phyloP scores from a whole-genome alignment of 2,888 invertebrate species.

The Caenorhabditis zanzibari region DNA sequence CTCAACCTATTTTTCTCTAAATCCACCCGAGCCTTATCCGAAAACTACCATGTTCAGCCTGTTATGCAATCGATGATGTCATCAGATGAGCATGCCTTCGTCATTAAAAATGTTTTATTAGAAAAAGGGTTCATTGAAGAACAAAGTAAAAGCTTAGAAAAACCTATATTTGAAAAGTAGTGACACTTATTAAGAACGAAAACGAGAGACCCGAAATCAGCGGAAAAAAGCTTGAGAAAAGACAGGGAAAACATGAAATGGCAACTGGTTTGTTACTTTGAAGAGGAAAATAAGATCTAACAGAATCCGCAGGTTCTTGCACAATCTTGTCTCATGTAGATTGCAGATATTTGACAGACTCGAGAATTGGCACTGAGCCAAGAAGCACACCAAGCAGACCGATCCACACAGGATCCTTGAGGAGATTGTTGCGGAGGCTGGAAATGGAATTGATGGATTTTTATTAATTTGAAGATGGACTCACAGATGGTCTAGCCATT shows the following conservation, averaged over 20 bases:
- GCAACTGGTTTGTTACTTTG: slow-evolving; percentile 20
- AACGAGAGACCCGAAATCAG: slow-evolving; percentile 28
- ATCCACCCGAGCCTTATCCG: not conserved
- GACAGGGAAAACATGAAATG: slow-evolving; percentile 28
- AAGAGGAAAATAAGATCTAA: slow-evolving; percentile 3
- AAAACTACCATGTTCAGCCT: not conserved
- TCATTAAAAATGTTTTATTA: slow-evolving; percentile 52
- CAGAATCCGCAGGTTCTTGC: slow-evolving; percentile 80
- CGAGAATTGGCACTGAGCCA: slow-evolving; percentile 77
- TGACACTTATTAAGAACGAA: slow-evolving; percentile 14
- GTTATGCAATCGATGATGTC: slow-evolving; percentile 39
- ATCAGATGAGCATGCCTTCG: slow-evolving; percentile 12
- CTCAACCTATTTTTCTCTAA: not conserved
- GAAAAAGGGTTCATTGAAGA: slow-evolving; percentile 3
- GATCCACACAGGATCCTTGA: slow-evolving; percentile 61
- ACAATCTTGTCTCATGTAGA: slow-evolving; percentile 83
- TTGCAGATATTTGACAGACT: slow-evolving; percentile 80
- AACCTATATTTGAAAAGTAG: not conserved
- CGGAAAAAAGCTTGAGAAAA: slow-evolving; percentile 37
- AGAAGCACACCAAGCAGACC: slow-evolving; percentile 78
- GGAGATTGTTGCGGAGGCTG: slow-evolving; percentile 25
- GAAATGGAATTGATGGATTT: not conserved
- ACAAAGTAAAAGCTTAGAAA: not conserved
- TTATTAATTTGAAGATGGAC: not conserved
- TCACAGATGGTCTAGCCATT: slow-evolving; percentile 7